These are phyloP conservation scores for Drosophila rellima DNA, from an alignment of 2,888 invertebrate species.

Conservation along the genomic window DNA sequence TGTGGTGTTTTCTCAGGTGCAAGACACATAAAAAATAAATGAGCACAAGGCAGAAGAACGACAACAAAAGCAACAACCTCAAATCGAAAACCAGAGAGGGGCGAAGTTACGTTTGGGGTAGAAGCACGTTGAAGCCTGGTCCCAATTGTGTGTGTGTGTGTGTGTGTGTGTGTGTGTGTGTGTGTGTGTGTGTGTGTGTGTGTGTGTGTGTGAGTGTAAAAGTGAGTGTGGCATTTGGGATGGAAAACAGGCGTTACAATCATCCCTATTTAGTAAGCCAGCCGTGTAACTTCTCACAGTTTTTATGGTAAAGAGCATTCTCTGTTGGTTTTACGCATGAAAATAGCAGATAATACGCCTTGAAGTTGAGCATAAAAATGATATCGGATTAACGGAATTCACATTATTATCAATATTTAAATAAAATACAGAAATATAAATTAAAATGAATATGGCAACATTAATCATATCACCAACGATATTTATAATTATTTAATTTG, in stretches of 20 bases:
- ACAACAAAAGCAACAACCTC: slow-evolving; percentile 19
- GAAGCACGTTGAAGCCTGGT: slow-evolving; percentile 34
- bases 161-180: not conserved
- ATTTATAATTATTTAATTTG: not conserved
- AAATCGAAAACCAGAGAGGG: slow-evolving; percentile 1
- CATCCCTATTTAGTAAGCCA: slow-evolving; percentile 52
- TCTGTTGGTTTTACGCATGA: not conserved
- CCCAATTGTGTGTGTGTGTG: slow-evolving; percentile 36
- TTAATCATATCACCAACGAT: no score
- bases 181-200: slow-evolving; percentile 18
- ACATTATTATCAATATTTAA: no score
- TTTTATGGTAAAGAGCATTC: slow-evolving; percentile 48
- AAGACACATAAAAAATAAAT: slow-evolving; percentile 72
- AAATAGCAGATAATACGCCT: slow-evolving; percentile 2
- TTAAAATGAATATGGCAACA: not conserved
- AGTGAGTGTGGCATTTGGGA: not conserved
- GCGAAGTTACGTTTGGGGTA: slow-evolving; percentile 37
- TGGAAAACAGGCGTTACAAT: slow-evolving; percentile 25
- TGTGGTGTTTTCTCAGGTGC: slow-evolving; percentile 62
- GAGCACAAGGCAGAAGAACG: slow-evolving; percentile 47
- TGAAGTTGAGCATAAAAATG: not conserved
- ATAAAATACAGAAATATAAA: not conserved
- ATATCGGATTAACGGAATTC: not conserved
- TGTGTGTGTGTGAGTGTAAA: not conserved
- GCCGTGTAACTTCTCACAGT: slow-evolving; percentile 49